Percentiles rank a stretch among this genome's conserved stretches.
phyloP scores from a whole-genome alignment of 2,113 vertebrate genomes.

The Tilapia sparmanii region DNA sequence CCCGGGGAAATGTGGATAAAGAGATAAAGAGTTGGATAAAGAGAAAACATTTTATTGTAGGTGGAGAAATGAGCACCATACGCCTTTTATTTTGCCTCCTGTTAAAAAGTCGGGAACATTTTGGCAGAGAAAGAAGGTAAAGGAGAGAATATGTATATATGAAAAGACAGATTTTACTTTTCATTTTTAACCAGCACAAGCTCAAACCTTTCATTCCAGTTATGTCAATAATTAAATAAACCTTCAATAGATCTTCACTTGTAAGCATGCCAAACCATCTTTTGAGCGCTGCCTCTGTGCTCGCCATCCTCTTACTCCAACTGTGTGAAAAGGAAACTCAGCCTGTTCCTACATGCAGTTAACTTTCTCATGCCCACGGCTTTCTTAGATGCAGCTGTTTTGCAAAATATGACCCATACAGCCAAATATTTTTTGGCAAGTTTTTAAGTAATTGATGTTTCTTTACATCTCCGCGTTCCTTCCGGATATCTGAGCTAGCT shows the following conservation, averaged over 20 bases:
- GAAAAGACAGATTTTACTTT: neutral
- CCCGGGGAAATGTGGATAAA: neutral
- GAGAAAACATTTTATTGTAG: neutral
- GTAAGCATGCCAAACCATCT: neutral
- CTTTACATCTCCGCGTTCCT: neutral
- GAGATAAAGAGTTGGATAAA: neutral
- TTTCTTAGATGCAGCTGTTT: neutral
- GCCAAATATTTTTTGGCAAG: neutral
- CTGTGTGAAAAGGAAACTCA: neutral
- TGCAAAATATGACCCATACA: neutral
- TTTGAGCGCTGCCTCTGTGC: neutral
- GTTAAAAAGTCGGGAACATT: neutral
- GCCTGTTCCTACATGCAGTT: neutral
- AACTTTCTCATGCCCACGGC: neutral
- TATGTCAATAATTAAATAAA: conserved; percentile 12
- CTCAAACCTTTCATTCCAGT: neutral
- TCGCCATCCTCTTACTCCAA: neutral
- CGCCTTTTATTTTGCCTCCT: neutral
- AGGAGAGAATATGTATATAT: neutral
- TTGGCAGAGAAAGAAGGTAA: neutral
- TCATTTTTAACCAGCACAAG: neutral
- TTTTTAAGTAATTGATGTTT: neutral
- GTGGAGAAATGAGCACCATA: neutral
- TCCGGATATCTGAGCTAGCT: neutral
- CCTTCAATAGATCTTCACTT: neutral